Conservation (phyloP, 2,888 invertebrate species). For the Atethmia centrago region DNA sequence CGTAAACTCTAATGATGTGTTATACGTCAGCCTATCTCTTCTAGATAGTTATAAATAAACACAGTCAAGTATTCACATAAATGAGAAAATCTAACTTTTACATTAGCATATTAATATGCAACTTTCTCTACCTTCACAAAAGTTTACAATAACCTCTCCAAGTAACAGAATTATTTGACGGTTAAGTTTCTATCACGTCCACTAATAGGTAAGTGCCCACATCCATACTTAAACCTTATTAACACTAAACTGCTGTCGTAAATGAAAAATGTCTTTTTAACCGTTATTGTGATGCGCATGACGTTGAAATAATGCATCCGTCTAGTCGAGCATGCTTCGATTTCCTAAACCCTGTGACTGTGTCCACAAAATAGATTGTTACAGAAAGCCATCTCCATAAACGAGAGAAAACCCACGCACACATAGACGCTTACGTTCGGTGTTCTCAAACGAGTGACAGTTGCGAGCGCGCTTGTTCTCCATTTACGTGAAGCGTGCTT, state of each 20-base stretch:
- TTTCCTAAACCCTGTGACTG: constrained; percentile 49
- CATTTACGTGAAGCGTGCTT: background rate
- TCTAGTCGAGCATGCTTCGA: constrained; percentile 57
- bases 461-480: background rate
- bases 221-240: constrained; percentile 52
- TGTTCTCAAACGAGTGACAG: background rate
- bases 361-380: background rate
- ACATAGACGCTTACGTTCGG: background rate
- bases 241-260: constrained; percentile 48
- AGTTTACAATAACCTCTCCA: background rate
- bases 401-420: too few relatives aligned
- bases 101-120: background rate
- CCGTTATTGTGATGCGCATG: constrained; percentile 55
- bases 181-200: constrained; percentile 15
- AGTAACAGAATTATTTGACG: constrained; percentile 4
- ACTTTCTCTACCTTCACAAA: constrained; percentile 18
- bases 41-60: background rate
- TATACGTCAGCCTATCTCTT: background rate
- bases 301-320: constrained; percentile 65
- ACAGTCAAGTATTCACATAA: background rate
- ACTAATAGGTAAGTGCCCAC: constrained; percentile 35
- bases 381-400: constrained; percentile 3
- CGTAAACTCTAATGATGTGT: background rate
- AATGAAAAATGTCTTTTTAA: constrained; percentile 59
- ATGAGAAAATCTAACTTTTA: background rate